Conservation (phyloP, 2,888 invertebrate species). For the Myathropa florea region DNA sequence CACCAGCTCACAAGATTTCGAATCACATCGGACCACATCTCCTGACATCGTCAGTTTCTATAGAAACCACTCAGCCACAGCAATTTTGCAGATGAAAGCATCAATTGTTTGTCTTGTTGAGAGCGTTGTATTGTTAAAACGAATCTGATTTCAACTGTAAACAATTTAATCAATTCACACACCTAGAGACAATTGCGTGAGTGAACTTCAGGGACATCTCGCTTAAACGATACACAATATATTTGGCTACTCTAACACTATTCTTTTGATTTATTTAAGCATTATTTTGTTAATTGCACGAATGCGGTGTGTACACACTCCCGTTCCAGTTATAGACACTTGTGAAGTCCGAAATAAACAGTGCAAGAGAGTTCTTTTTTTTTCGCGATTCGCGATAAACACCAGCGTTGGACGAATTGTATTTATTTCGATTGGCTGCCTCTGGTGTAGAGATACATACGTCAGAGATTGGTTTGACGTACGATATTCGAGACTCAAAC, state of each 20-base stretch:
- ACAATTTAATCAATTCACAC: constrained; percentile 66
- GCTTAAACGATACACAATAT: constrained; percentile 15
- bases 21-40: constrained; percentile 10
- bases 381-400: constrained; percentile 44
- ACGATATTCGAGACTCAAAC: neutral
- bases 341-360: constrained; percentile 24
- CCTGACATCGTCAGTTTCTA: constrained; percentile 9
- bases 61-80: constrained; percentile 40
- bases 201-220: constrained; percentile 85
- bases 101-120: constrained; percentile 13
- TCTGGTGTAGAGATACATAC: neutral
- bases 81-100: constrained; percentile 48
- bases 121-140: constrained; percentile 1
- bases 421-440: constrained; percentile 23
- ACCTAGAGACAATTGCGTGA: constrained; percentile 89
- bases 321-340: constrained; percentile 39
- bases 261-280: constrained; percentile 11
- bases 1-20: neutral
- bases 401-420: constrained; percentile 18
- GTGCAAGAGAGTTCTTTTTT: constrained; percentile 8
- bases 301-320: constrained; percentile 51
- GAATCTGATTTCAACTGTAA: constrained; percentile 30
- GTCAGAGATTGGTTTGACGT: constrained; percentile 21
- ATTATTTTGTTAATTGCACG: constrained; percentile 52
- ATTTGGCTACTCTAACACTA: neutral